phyloP scores from a whole-genome alignment of 2,888 invertebrate genomes.

The Megastigmus dorsalis region DNA sequence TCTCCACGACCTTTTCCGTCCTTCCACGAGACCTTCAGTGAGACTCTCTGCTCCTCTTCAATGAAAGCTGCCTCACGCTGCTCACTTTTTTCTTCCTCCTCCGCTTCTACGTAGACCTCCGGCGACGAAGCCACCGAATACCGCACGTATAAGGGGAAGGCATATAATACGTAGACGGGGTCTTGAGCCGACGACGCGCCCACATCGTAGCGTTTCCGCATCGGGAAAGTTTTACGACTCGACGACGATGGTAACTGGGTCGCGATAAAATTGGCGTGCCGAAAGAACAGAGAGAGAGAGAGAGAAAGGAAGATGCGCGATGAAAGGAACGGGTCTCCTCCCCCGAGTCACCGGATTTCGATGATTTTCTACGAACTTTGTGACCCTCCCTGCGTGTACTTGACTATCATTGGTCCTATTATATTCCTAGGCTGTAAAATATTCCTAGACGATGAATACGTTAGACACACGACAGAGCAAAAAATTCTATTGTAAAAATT shows the following conservation, averaged over 20 bases:
- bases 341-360: slow-evolving; percentile 13
- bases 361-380: slow-evolving; percentile 41
- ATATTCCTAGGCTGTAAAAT: background rate
- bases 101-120: slow-evolving; percentile 33
- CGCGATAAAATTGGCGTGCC: slow-evolving; percentile 49
- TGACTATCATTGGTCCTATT: no score
- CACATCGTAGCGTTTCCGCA: slow-evolving; percentile 37
- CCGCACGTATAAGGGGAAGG: slow-evolving; percentile 17
- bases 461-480: no score
- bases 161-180: slow-evolving; percentile 9
- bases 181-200: background rate
- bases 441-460: slow-evolving; percentile 2
- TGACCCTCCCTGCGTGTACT: background rate
- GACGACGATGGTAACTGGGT: slow-evolving; percentile 48
- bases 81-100: background rate
- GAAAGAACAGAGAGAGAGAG: background rate
- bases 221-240: slow-evolving; percentile 52
- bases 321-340: slow-evolving; percentile 34
- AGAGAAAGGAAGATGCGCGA: slow-evolving; percentile 22
- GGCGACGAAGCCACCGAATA: slow-evolving; percentile 8
- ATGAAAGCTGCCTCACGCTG: background rate
- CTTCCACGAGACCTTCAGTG: slow-evolving; percentile 14
- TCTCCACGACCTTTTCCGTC: slow-evolving; percentile 24
- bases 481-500: no score
- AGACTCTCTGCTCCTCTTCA: slow-evolving; percentile 10